A percentile compares a stretch with the other conserved stretches of the same genome.
phyloP scores from a whole-genome alignment of 2,888 invertebrate species.

The Eupithecia subumbrata region DNA sequence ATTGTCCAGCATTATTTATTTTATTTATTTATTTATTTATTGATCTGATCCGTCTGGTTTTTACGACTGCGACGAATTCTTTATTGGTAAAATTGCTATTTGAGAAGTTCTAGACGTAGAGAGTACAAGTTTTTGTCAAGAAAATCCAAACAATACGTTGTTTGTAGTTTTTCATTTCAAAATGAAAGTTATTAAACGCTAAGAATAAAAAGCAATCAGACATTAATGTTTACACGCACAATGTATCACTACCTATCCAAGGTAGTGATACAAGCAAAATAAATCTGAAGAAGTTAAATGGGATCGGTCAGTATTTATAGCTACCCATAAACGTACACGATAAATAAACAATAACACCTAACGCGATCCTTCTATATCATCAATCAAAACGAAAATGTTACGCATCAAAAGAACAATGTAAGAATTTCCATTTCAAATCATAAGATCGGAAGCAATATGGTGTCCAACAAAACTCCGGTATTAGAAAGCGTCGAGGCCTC shows the following conservation, averaged over 20 bases:
- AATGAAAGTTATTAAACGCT: neutral
- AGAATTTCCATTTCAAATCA: conserved; percentile 48
- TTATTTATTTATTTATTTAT: too few species aligned
- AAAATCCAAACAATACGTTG: neutral
- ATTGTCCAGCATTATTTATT: too few species aligned
- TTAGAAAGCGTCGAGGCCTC: conserved; percentile 67
- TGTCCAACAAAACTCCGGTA: conserved; percentile 56
- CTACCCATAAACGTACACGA: conserved; percentile 21
- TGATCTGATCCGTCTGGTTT: too few species aligned
- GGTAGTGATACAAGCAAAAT: neutral
- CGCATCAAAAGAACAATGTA: conserved; percentile 40
- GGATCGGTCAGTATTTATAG: conserved; percentile 22
- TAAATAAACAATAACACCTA: conserved; percentile 39
- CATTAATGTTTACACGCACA: neutral
- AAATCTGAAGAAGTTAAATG: conserved; percentile 28
- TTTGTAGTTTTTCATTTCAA: neutral
- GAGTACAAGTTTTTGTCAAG: neutral
- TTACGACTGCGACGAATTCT: neutral
- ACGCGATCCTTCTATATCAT: conserved; percentile 33
- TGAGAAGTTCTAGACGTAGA: neutral
- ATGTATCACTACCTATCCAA: too few species aligned
- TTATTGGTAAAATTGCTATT: neutral
- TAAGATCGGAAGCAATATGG: conserved; percentile 56
- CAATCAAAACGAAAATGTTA: conserved; percentile 42
- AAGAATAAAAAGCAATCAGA: neutral